Evolutionary conservation across 2,888 invertebrate genomes (phyloP), one percentile per base, ranked within the genome.

Genomic region (Cantharis flavilabris): DNA sequence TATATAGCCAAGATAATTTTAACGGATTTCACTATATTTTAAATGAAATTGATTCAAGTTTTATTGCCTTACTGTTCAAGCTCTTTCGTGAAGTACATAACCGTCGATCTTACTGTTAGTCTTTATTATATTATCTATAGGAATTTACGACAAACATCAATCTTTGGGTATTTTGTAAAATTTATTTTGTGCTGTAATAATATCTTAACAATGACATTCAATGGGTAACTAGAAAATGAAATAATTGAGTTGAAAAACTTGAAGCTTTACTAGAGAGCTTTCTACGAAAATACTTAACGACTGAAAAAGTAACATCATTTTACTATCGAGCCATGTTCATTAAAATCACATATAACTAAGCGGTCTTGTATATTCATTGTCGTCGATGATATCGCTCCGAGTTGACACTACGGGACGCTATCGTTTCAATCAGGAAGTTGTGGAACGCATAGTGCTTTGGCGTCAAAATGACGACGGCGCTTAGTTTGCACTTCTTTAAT

Each of bases 281-380:
- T n/a, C 49, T n/a, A 62, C 33, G 18, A 64, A 72, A 76, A 70
- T 64, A 73, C 72, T 75, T 30, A 30, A 26, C 67, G 78, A 76
- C 76, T 69, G 75, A 80, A 83, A 81, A 80, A 77, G 76, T 79
- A 80, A 82, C 81, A 79, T 81, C 81, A 78, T 82, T 80, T 80
- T 76, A 75, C 78, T 80, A 80, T 82, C 80, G 78, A 80, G 79
- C 79, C 80, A 83, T 83, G 84, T 86, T 86, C 86, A 87, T 87
- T 85, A 86, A 86, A 86, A 85, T 83, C 83, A 82, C 84, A 84
- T 86, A 85, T 86, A 86, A 84, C 81, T 77, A 80, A 82, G 81
- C 81, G 79, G 79, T 75, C 81, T 79, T 76, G 79, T 75, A 78
- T 70, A 78, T 70, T 76, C 79, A 80, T 82, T 83, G 83, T 83